phyloP scores from a whole-genome alignment of 2,113 vertebrate species.

The Cebus imitator region DNA sequence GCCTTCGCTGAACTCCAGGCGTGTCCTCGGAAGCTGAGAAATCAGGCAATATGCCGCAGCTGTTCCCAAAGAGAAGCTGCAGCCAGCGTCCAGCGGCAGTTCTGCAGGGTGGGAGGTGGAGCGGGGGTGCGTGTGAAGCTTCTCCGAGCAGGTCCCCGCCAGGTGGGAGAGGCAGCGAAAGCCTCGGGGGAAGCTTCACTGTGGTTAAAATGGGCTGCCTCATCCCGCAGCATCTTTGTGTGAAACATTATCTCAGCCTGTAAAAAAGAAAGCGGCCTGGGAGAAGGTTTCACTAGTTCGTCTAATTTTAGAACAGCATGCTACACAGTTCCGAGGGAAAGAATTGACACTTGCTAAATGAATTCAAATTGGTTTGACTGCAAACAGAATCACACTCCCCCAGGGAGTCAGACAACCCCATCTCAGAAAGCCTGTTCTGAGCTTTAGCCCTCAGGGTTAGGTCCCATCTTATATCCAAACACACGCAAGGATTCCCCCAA shows the following conservation, averaged over 20 bases:
- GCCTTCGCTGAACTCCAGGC: not conserved
- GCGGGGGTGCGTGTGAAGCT: not conserved
- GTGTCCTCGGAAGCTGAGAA: not conserved
- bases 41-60: no score
- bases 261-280: not conserved
- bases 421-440: not conserved
- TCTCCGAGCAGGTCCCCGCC: not conserved
- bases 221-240: not conserved
- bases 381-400: not conserved
- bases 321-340: conserved; percentile 34
- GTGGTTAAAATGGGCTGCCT: not conserved
- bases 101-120: not conserved
- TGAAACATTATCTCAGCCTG: conserved; percentile 6
- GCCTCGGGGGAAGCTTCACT: not conserved
- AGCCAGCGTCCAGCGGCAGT: not conserved
- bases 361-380: conserved; percentile 42
- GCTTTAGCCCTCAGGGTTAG: not conserved
- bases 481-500: not conserved
- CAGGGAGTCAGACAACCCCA: not conserved
- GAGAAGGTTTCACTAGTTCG: not conserved
- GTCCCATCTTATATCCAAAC: not conserved
- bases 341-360: conserved; percentile 39
- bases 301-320: conserved; percentile 55
- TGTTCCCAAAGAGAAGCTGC: not conserved
- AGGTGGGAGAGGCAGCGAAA: not conserved